Percentiles rank a stretch among this genome's conserved stretches.
Conservation (phyloP, 2,797 vertebrate species). For the Anabacerthia variegaticeps region DNA sequence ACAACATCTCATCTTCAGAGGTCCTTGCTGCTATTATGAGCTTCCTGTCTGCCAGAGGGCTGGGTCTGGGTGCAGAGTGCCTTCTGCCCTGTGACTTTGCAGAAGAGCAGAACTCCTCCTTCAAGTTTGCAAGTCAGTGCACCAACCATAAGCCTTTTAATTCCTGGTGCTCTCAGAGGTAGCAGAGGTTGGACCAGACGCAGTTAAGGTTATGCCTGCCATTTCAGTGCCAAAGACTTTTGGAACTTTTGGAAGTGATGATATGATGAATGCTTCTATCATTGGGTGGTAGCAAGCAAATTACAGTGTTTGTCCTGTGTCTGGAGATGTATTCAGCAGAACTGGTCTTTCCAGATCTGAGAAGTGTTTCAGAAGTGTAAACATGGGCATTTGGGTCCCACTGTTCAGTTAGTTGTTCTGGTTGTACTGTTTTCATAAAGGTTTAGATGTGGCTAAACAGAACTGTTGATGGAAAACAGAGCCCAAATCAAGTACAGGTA, state of each 20-base stretch:
- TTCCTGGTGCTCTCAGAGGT: background rate
- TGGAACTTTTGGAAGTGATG: background rate
- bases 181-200: background rate
- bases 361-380: background rate
- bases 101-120: background rate
- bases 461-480: background rate
- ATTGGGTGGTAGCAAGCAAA: background rate
- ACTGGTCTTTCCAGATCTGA: background rate
- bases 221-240: background rate
- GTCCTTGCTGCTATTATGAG: background rate
- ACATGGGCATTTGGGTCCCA: background rate
- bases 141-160: background rate
- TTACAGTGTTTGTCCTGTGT: background rate
- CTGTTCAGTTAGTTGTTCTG: background rate
- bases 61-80: accelerated
- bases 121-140: background rate
- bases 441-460: background rate
- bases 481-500: background rate
- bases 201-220: background rate
- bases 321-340: background rate
- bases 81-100: background rate
- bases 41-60: background rate
- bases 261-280: background rate
- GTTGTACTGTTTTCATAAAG: background rate
- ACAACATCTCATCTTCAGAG: background rate